A percentile compares a stretch with the other conserved stretches of the same genome.
Evolutionary conservation across 2,888 invertebrate genomes (phyloP).

Genomic region (Hybos culiciformis): DNA sequence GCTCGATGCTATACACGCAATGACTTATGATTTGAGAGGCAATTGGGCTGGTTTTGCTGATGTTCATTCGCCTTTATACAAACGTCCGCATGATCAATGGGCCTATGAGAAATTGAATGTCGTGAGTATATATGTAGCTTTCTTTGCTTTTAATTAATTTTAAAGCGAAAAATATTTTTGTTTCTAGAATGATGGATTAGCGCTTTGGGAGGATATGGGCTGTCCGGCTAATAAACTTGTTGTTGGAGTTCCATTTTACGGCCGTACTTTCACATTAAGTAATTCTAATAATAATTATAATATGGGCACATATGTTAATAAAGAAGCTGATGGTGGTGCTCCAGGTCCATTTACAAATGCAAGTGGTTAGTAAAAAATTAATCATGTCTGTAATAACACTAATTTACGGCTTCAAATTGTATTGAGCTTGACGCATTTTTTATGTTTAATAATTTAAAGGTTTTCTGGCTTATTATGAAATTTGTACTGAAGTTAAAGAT

Average conservation of each 20-base stretch:
- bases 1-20: constrained; percentile 69
- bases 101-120: constrained; percentile 83
- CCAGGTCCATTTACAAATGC: constrained; percentile 79
- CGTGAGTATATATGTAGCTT: constrained; percentile 40
- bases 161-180: not conserved
- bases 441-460: too few species aligned
- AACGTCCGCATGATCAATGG: constrained; percentile 74
- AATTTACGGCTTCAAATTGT: too few species aligned
- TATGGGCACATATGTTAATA: constrained; percentile 75
- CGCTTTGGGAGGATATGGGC: constrained; percentile 79
- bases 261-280: constrained; percentile 69
- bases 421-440: too few species aligned
- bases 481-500: constrained; percentile 60
- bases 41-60: constrained; percentile 89
- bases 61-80: constrained; percentile 74
- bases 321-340: constrained; percentile 76
- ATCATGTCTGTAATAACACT: too few species aligned
- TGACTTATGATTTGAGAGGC: constrained; percentile 75
- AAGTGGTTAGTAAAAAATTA: too few species aligned
- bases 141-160: not conserved
- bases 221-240: constrained; percentile 76
- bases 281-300: constrained; percentile 70
- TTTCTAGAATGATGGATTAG: constrained; percentile 66
- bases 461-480: constrained; percentile 77
- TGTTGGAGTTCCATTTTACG: constrained; percentile 82